Percentiles rank a stretch among this genome's conserved stretches.
phyloP scores from a whole-genome alignment of 1,140 invertebrate genomes.

The Trichonephila inaurata region DNA sequence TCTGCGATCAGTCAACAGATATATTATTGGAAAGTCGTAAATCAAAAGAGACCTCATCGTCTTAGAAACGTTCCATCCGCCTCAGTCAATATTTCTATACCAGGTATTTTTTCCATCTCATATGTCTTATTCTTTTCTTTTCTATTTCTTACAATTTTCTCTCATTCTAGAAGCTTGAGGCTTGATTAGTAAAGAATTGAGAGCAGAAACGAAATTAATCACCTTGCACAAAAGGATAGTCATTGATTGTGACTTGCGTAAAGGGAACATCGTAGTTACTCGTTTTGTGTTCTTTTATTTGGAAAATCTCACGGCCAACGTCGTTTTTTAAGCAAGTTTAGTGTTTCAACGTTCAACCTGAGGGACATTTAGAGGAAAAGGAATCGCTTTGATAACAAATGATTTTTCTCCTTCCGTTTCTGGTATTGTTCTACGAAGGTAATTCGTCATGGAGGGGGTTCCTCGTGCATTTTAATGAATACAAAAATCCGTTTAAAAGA shows the following conservation, averaged over 20 bases:
- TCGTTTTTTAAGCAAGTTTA: constrained; percentile 25
- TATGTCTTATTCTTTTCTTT: constrained; percentile 27
- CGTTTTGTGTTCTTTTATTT: constrained; percentile 10
- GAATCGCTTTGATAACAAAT: constrained; percentile 21
- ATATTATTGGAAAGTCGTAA: constrained; percentile 63
- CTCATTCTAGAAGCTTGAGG: constrained; percentile 12
- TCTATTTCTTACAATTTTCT: constrained; percentile 43
- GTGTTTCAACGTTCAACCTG: background rate
- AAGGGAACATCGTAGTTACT: constrained; percentile 17
- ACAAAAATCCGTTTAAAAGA: background rate
- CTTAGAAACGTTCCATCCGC: constrained; percentile 22
- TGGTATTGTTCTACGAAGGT: background rate
- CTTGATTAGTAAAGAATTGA: constrained; percentile 39
- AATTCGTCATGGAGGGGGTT: background rate
- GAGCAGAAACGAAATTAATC: constrained; percentile 59
- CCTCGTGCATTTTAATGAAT: background rate
- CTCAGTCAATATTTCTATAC: constrained; percentile 47
- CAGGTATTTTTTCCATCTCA: constrained; percentile 25
- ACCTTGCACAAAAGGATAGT: constrained; percentile 21
- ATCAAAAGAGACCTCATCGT: constrained; percentile 61
- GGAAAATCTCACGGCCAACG: background rate
- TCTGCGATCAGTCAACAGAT: constrained; percentile 50
- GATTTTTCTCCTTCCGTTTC: constrained; percentile 22
- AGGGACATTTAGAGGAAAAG: background rate
- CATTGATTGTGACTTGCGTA: constrained; percentile 17